Percentiles rank a stretch among this genome's conserved stretches.
phyloP scores from a whole-genome alignment of 1,140 invertebrate genomes.

The Apocrypta bakeri region DNA sequence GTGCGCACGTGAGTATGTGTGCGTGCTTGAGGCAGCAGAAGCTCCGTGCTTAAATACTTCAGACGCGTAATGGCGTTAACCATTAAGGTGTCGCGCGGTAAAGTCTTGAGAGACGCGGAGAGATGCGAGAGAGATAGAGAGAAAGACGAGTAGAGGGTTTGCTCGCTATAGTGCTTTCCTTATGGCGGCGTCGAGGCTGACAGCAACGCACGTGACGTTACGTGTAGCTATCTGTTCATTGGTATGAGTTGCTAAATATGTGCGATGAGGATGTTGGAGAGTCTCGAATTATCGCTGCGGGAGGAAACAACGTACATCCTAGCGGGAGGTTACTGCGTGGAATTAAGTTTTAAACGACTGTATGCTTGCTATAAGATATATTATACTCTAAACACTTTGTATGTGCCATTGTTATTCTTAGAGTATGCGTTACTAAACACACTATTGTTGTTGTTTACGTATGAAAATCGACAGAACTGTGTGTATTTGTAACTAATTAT shows the following conservation, averaged over 20 bases:
- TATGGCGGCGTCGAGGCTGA: neutral
- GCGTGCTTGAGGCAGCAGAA: neutral
- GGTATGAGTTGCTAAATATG: neutral
- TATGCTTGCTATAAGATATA: no score
- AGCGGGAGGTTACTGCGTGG: neutral
- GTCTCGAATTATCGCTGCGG: neutral
- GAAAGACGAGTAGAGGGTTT: no score
- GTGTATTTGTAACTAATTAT: no score
- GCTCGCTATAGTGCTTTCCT: neutral
- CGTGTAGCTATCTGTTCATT: neutral
- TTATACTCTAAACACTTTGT: no score
- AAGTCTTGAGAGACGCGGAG: neutral
- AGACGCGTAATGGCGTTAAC: constrained; percentile 57
- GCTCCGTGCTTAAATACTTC: constrained; percentile 33
- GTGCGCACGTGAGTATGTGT: no score
- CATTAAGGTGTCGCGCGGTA: constrained; percentile 53
- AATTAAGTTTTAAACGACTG: neutral
- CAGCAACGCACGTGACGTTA: neutral
- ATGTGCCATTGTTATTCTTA: no score
- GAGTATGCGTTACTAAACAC: no score
- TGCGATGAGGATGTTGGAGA: neutral
- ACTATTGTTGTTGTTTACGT: no score
- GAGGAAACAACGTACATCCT: neutral
- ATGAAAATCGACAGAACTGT: no score
- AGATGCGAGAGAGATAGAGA: no score